Percentiles rank a stretch among this genome's conserved stretches.
Evolutionary conservation across 2,113 vertebrate genomes (phyloP).

Genomic region (Haliaeetus leucogaster): DNA sequence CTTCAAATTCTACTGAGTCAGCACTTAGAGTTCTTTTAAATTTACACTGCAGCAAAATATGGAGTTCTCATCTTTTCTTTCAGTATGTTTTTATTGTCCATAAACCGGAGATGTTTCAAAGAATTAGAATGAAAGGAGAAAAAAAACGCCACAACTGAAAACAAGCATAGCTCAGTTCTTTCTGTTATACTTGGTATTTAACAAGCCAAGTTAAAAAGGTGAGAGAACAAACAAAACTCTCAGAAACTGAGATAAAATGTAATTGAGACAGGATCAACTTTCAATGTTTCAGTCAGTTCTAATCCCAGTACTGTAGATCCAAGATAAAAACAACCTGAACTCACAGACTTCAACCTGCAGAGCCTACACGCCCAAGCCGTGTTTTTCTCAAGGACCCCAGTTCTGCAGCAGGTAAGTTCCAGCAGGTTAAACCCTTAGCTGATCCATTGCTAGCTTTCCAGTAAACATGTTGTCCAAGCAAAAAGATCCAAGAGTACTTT

Average conservation of each 20-base stretch:
- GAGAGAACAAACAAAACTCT: background rate
- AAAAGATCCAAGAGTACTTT: background rate
- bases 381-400: background rate
- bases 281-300: background rate
- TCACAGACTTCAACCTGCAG: background rate
- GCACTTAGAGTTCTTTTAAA: background rate
- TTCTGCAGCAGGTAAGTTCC: background rate
- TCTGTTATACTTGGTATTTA: background rate
- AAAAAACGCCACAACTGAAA: background rate
- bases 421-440: background rate
- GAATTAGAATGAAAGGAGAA: background rate
- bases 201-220: background rate
- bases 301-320: background rate
- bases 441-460: background rate
- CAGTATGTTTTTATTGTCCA: background rate
- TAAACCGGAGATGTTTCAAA: background rate
- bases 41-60: background rate
- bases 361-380: background rate
- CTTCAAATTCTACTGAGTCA: background rate
- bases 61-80: background rate
- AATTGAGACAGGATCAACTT: background rate
- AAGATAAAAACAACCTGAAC: background rate
- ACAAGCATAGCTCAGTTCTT: fast-evolving
- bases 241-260: background rate
- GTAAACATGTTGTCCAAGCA: background rate